Percentiles rank a stretch among this genome's conserved stretches.
These are phyloP conservation scores for Drosophila melanica DNA, from an alignment of 1,140 invertebrate species.

Conservation along the genomic window DNA sequence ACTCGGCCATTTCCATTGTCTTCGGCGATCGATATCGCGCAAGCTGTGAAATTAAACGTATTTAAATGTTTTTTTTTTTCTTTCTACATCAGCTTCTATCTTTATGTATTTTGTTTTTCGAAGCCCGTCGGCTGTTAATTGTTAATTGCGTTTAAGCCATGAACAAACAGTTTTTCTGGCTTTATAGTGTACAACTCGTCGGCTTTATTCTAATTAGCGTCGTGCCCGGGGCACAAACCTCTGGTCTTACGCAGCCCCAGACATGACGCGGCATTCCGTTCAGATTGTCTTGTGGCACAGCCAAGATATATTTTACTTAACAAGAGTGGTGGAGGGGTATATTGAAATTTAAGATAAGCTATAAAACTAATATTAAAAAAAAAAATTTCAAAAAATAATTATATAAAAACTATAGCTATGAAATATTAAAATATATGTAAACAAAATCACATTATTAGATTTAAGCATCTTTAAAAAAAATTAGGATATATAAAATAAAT, in stretches of 20 bases:
- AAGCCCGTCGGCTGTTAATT: constrained; percentile 15
- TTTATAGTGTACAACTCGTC: constrained; percentile 3
- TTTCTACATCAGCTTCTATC: background rate
- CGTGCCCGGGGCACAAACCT: constrained; percentile 32
- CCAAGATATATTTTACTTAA: background rate
- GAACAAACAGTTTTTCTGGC: constrained; percentile 58
- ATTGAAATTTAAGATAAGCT: background rate
- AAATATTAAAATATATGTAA: no score
- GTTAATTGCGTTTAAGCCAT: constrained; percentile 57
- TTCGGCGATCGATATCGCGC: constrained; percentile 59
- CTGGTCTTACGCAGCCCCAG: constrained; percentile 68
- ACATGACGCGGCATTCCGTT: constrained; percentile 58
- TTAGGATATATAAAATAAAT: no score
- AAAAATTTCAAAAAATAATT: background rate
- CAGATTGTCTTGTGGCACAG: constrained; percentile 14
- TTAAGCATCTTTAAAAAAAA: no score
- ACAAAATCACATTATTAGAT: no score
- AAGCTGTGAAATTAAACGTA: constrained; percentile 56
- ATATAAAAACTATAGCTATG: no score
- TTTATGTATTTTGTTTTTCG: background rate
- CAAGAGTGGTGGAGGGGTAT: background rate
- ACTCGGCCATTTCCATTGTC: constrained; percentile 60
- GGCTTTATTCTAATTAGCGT: constrained; percentile 79
- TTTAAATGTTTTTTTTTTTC: constrained; percentile 45
- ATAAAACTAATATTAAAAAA: constrained; percentile 1